These are phyloP conservation scores for Trypoxylus dichotomus DNA, from an alignment of 1,140 invertebrate genomes.

Conservation along the genomic window DNA sequence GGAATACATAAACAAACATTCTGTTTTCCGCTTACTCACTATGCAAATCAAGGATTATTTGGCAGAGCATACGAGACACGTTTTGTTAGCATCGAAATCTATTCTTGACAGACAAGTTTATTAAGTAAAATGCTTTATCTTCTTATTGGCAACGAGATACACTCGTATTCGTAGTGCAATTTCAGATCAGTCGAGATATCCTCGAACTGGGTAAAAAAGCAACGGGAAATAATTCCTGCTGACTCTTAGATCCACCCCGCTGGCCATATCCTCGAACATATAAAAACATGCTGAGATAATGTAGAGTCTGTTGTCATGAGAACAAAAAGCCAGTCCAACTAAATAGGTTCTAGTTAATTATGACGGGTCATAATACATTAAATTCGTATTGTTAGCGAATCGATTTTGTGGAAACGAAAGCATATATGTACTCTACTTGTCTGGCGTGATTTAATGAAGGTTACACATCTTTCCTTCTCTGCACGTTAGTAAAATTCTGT, in stretches of 20 bases:
- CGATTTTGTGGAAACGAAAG: not conserved
- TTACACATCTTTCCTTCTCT: too few relatives aligned
- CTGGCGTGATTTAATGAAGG: too few relatives aligned
- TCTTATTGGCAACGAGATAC: not conserved
- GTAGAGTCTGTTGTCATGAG: slow-evolving; percentile 19
- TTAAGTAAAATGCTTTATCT: not conserved
- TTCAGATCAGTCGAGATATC: slow-evolving; percentile 9
- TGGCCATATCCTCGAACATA: slow-evolving; percentile 27
- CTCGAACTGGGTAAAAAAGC: slow-evolving; percentile 10
- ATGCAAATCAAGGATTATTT: not conserved
- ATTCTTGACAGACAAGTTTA: not conserved
- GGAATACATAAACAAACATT: too few relatives aligned
- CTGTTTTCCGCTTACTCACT: too few relatives aligned
- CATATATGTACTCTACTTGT: too few relatives aligned
- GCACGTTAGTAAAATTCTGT: too few relatives aligned
- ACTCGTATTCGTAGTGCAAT: not conserved
- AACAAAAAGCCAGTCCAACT: slow-evolving; percentile 18
- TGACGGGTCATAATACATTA: slow-evolving; percentile 5
- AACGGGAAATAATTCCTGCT: slow-evolving; percentile 26
- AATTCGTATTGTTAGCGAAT: not conserved
- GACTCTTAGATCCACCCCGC: not conserved
- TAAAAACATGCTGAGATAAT: slow-evolving; percentile 29
- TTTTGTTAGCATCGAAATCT: not conserved
- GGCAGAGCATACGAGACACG: not conserved
- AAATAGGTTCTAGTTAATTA: slow-evolving; percentile 13